Percentiles rank a stretch among this genome's conserved stretches.
Conservation (phyloP, 2,797 vertebrate genomes). For the Eidolon dupreanum region DNA sequence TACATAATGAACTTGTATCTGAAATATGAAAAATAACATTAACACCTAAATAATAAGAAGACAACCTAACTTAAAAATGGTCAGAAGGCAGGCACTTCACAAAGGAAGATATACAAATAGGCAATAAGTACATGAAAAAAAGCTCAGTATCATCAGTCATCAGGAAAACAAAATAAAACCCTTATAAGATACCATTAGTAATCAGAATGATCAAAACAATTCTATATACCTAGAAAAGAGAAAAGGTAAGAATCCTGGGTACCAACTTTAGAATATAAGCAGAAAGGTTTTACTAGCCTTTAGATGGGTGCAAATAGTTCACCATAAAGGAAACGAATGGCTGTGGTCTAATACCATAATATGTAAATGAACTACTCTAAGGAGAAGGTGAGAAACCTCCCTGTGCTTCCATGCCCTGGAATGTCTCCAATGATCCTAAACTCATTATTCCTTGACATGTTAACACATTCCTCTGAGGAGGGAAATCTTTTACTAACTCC, state of each 20-base stretch:
- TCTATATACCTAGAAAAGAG: background rate
- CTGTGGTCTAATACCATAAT: background rate
- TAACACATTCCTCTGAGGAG: background rate
- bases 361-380: background rate
- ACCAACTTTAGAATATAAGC: background rate
- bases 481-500: background rate
- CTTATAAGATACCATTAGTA: background rate
- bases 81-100: background rate
- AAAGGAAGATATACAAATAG: constrained; percentile 5
- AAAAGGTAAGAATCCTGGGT: background rate
- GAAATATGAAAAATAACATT: background rate
- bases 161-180: constrained; percentile 20
- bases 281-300: background rate
- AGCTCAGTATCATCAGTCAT: background rate
- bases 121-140: background rate
- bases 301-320: background rate
- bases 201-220: background rate
- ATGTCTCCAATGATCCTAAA: background rate
- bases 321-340: background rate
- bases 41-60: constrained; percentile 3
- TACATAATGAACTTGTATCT: background rate
- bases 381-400: background rate
- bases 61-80: background rate
- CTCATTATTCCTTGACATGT: background rate
- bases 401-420: background rate